Evolutionary conservation across 2,797 vertebrate genomes (phyloP), one percentile per base, ranked within the genome.

Genomic region (Philypnodon macrostomus): DNA sequence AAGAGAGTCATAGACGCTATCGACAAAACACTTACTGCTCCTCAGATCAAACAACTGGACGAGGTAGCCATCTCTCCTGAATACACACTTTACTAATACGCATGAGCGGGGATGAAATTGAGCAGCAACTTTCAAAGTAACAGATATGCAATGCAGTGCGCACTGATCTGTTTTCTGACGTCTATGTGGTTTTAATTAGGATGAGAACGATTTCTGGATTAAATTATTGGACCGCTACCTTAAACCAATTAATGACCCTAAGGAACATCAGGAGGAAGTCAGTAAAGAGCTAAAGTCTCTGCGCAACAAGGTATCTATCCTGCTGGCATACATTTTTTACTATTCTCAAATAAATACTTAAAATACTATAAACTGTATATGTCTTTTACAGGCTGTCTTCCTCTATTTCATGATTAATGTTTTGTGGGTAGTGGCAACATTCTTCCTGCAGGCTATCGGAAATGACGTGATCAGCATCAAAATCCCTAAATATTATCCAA

Each of bases 331-430:
- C 5, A 11, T 3, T 38, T n/a, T n/a, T n/a, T n/a, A n/a, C n/a
- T n/a, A n/a, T n/a, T n/a, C n/a, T n/a, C n/a, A n/a, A n/a, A n/a
- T n/a, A n/a, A n/a, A n/a, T n/a, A n/a, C n/a, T n/a, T n/a, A n/a
- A n/a, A n/a, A n/a, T n/a, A n/a, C n/a, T n/a, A n/a, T n/a, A n/a
- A n/a, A n/a, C n/a, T n/a, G n/a, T n/a, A n/a, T n/a, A n/a, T 36
- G 17, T 44, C 26, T 7, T 30, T 63, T 29, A 40, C 76, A 93
- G 91, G 84, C 85, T 0, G 89, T 91, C 26, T 92, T 92, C 68
- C 69, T 92, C 29, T 92, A 90, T 58, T 92, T 92, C 72, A 92
- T 93, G 26, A 12, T 91, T 47, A 92, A 92, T n/a, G 53, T 90
- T 37, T 73, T 92, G 21, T 93, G 91, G 91, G 83, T 93, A 16